phyloP scores from a whole-genome alignment of 1,140 invertebrate species.

The Drosophila kurseongensis region DNA sequence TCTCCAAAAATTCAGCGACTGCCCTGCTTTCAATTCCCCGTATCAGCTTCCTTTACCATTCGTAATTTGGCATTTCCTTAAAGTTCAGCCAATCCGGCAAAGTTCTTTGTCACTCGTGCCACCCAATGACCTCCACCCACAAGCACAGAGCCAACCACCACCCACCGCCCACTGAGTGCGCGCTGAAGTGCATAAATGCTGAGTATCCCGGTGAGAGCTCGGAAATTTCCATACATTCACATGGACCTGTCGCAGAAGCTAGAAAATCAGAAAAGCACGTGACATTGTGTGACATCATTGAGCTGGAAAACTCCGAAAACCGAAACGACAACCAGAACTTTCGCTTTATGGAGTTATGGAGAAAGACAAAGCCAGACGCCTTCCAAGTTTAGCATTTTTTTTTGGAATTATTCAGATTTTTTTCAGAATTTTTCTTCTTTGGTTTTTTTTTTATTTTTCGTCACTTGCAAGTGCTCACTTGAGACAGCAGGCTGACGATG shows the following conservation, averaged over 20 bases:
- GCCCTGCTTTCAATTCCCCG: conserved; percentile 3
- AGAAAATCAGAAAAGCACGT: conserved; percentile 63
- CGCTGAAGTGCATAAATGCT: conserved; percentile 78
- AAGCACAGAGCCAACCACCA: not conserved
- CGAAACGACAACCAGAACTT: conserved; percentile 63
- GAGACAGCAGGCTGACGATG: conserved; percentile 51
- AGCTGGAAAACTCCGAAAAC: conserved; percentile 70
- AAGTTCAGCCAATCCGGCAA: conserved; percentile 25
- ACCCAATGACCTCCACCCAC: not conserved
- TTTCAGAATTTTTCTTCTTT: conserved; percentile 13
- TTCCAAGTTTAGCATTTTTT: conserved; percentile 23
- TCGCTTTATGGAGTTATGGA: conserved; percentile 63
- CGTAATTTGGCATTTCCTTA: conserved; percentile 23
- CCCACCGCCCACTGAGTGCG: conserved; percentile 45
- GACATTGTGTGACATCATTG: conserved; percentile 80
- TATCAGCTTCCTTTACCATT: conserved; percentile 2
- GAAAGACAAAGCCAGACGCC: conserved; percentile 63
- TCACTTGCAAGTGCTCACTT: conserved; percentile 76
- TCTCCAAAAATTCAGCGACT: not conserved
- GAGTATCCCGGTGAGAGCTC: conserved; percentile 48
- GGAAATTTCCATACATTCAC: conserved; percentile 39
- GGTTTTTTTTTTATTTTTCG: conserved; percentile 26
- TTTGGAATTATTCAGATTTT: conserved; percentile 7
- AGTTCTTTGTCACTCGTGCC: conserved; percentile 13
- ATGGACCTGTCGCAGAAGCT: conserved; percentile 42